phyloP scores from a whole-genome alignment of 2,113 vertebrate species.

The Pseudorectes ferrugineus region DNA sequence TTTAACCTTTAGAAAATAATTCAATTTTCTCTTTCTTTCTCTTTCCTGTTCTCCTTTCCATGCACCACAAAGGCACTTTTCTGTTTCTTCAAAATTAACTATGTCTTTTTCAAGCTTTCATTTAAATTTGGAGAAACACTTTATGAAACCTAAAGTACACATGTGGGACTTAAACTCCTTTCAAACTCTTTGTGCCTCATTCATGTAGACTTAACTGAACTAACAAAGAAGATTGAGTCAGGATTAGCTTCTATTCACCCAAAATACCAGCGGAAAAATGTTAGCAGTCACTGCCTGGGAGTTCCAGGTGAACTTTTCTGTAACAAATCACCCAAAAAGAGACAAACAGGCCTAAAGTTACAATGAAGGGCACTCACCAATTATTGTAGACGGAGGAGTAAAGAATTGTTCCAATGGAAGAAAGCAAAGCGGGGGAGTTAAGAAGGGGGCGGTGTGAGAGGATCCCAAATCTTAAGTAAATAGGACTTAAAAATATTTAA shows the following conservation, averaged over 20 bases:
- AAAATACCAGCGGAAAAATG: neutral
- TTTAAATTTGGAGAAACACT: neutral
- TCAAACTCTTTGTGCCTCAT: neutral
- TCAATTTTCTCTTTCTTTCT: neutral
- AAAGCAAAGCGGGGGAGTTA: neutral
- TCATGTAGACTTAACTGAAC: neutral
- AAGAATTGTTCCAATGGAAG: neutral
- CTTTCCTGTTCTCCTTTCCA: neutral
- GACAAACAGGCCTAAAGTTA: neutral
- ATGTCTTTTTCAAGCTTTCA: neutral
- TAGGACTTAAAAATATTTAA: neutral
- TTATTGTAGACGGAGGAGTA: neutral
- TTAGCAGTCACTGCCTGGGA: neutral
- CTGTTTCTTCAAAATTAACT: neutral
- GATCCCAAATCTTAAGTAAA: neutral
- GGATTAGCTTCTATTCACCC: neutral
- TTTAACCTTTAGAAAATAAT: slow-evolving; percentile 56
- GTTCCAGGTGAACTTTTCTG: neutral
- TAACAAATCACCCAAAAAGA: neutral
- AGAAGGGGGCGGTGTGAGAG: neutral
- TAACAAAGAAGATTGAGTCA: neutral
- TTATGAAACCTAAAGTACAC: neutral
- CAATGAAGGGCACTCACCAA: neutral
- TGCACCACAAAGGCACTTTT: neutral
- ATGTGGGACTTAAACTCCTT: neutral